Base-by-base conservation (phyloP, 53 echinoderm and acorn worm species). In the Mesocentrotus franciscanus region DNA sequence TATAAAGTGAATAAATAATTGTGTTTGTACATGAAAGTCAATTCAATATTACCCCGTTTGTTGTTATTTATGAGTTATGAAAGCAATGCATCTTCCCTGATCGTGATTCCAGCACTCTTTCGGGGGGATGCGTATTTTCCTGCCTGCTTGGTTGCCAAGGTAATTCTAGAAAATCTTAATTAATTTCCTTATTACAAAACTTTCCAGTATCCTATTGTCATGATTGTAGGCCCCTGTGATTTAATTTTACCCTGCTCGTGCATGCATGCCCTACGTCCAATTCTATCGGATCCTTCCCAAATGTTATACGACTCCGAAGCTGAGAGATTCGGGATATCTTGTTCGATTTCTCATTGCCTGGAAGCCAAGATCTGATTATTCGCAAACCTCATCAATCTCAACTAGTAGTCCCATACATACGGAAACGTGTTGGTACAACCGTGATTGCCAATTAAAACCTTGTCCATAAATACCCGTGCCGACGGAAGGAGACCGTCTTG, bases 381-480 rank as follows among this genome's bases (percentile, higher is more conserved):
- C 92, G 68, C 92, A 92, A 92, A 71, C 56, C 92, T 92, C 92
- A 92, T 92, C 92, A 92, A 92, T 92, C 92, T 92, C 74, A 71
- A 56, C 71, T 68, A 71, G 74, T 92, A 56, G 92, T 71, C 92
- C 92, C 92, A 92, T 74, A 74, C 92, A 74, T 92, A 60, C 78
- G 56, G 93, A 81, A 93, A 94, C 95, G 95, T 94, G 95, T 94
- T 94, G 87, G 95, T 64, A 85, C 85, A 85, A 94, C 95, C 87
- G 71, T 94, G 95, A 94, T 94, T 94, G 95, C 85, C 95, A 94
- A 94, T 94, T 94, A 94, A 94, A 94, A 94, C 87, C 32, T 78
- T 60, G 94, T 93, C 94, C 83, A 81, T 93, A 81, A 81, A 93
- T 93, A 60, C 94, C 59, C 94, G 60, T 93, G 92, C 79, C 79